Evolutionary conservation across 2,113 vertebrate genomes (phyloP).

Genomic region (Camelus dromedarius): DNA sequence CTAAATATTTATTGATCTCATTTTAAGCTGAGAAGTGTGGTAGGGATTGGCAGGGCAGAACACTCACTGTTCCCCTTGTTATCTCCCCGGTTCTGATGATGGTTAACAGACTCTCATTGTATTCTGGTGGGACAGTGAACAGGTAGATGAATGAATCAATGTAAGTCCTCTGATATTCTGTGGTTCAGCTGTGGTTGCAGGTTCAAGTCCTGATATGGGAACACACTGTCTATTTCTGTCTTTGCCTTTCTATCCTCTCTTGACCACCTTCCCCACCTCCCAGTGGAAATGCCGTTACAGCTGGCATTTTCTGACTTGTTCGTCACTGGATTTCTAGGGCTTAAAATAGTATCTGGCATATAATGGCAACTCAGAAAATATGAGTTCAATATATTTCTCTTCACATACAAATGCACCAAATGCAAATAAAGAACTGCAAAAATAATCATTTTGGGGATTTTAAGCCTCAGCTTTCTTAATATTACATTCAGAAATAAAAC

Average conservation of each 20-base stretch:
- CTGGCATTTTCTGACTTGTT: neutral
- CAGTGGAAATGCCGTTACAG: neutral
- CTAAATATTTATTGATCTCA: neutral
- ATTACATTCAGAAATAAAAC: slow-evolving; percentile 7
- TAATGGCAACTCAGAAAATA: neutral
- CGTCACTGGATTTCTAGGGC: neutral
- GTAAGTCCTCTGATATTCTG: neutral
- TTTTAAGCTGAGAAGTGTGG: neutral
- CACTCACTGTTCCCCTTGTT: neutral
- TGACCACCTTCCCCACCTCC: neutral
- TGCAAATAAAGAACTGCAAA: neutral
- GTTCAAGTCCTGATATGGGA: neutral
- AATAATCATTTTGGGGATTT: slow-evolving; percentile 31
- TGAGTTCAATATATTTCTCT: slow-evolving; percentile 32
- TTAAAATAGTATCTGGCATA: neutral
- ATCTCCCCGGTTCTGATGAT: too few species aligned
- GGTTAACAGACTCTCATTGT: neutral
- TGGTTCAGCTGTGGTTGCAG: neutral
- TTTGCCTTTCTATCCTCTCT: neutral
- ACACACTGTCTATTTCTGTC: neutral
- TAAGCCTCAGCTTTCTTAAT: slow-evolving; percentile 8
- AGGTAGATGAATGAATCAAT: neutral
- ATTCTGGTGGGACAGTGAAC: neutral
- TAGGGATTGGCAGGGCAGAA: neutral
- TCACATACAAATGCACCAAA: neutral